Percentiles rank a stretch among this genome's conserved stretches.
Conservation (phyloP, 2,888 invertebrate species). For the Rhingia campestris region DNA sequence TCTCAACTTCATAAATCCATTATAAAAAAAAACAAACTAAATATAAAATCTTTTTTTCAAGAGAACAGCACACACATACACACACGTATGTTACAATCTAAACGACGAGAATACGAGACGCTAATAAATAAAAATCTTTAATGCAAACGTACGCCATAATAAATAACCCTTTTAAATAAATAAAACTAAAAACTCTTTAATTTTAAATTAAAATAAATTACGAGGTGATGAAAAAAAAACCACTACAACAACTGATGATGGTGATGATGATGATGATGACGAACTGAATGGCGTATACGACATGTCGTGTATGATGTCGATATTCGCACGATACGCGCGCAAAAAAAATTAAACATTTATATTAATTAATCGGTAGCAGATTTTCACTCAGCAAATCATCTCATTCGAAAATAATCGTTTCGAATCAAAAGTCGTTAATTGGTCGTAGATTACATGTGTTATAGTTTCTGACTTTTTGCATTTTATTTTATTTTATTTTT, state of each 20-base stretch:
- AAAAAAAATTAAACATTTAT: conserved; percentile 4
- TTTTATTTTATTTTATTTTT: neutral
- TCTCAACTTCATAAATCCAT: conserved; percentile 18
- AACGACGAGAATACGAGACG: conserved; percentile 45
- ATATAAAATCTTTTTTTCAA: neutral
- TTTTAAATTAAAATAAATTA: conserved; percentile 31
- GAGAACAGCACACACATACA: conserved; percentile 21
- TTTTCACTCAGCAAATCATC: conserved; percentile 44
- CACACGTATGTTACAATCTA: conserved; percentile 22
- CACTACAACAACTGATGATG: conserved; percentile 52
- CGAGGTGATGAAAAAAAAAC: conserved; percentile 35
- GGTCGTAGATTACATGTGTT: conserved; percentile 44
- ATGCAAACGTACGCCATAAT: conserved; percentile 56
- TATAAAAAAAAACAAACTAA: neutral
- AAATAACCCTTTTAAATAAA: conserved; percentile 2
- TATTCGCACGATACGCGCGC: neutral
- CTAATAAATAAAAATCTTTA: conserved; percentile 17
- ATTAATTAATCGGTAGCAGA: conserved; percentile 43
- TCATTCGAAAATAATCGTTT: conserved; percentile 59
- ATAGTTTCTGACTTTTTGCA: conserved; percentile 18
- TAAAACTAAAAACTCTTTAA: conserved; percentile 8
- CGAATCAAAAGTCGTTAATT: conserved; percentile 56
- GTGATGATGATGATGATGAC: conserved; percentile 52
- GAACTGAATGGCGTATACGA: conserved; percentile 28
- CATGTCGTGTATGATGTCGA: conserved; percentile 23